Evolutionary conservation across 2,113 vertebrate species (phyloP).

Genomic region (Peromyscus californicus): DNA sequence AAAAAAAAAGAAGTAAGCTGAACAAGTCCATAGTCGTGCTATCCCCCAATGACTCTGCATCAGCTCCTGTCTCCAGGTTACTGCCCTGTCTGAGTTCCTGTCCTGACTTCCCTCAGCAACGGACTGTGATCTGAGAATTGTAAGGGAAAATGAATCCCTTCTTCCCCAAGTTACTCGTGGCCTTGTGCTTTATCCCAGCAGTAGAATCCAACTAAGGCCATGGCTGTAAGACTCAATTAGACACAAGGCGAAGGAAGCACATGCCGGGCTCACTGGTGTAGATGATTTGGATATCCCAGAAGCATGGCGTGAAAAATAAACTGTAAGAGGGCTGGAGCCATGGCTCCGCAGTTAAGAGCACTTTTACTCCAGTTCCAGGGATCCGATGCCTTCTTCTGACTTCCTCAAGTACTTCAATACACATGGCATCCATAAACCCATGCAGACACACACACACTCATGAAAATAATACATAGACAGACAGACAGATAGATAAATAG

Average conservation of each 20-base stretch:
- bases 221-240: not conserved
- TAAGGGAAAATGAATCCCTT: not conserved
- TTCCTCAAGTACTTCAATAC: not conserved
- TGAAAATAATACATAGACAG: not conserved
- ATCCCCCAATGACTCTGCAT: not conserved
- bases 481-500: too few species aligned
- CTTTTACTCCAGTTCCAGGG: not conserved
- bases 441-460: not conserved
- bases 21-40: not conserved
- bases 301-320: not conserved
- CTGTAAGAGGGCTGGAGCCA: not conserved
- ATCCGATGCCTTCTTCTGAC: not conserved
- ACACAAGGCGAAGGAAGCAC: not conserved
- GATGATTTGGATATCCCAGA: not conserved
- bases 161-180: not conserved
- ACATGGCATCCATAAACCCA: not conserved
- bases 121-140: not conserved
- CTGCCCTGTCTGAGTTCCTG: not conserved
- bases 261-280: not conserved
- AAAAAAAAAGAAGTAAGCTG: not conserved
- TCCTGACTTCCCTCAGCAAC: not conserved
- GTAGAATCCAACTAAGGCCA: not conserved
- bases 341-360: not conserved
- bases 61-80: not conserved
- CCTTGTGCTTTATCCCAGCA: not conserved